Base-by-base conservation (phyloP, 2,888 invertebrate genomes). In the Anthoptus insignis region DNA sequence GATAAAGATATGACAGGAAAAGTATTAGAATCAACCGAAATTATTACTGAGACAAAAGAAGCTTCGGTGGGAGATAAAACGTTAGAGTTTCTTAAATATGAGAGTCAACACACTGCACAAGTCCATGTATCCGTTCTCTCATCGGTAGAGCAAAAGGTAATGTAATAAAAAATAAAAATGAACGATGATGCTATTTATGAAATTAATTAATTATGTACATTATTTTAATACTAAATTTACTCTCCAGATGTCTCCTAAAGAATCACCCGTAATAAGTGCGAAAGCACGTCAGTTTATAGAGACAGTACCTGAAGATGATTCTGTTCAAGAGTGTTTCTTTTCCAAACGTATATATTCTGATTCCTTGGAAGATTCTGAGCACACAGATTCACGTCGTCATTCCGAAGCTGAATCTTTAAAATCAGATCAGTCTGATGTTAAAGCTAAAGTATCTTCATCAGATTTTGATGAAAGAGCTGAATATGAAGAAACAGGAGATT, bases 301-400 rank as follows among this genome's bases (percentile, higher is more conserved):
- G 76, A 93, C 93, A 7, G 93, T 93, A n/a, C 93, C 93, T 5
- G 93, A 94, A 82, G 93, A 93, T 75, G 93, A 93, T 73, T 93
- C 93, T 5, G 93, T 93, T 7, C 93, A 93, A 76, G 93, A 94
- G 80, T 93, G 93, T 64, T 94, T 94, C 80, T 94, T 94, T 71
- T 94, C 93, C 0, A 93, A 93, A 75, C 84, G 93, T 19, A 94
- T 94, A 49, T 94, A 94, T 65, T 94, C 93, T 1, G 93, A 94
- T 72, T 94, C 93, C 0, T 77, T 94, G 64, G 93, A 94, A 80
- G 93, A 94, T 70, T 93, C 93, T 0, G 93, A 94, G 72, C 91
- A 93, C 45, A 87, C 92, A 0, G 93, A 94, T 68, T 94, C 93
- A 0, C 84, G 93, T 64, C 81, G 93, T 32, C 93, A 92, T 70